Conservation (phyloP, 2,888 invertebrate genomes). For the Boloria euphrosyne region DNA sequence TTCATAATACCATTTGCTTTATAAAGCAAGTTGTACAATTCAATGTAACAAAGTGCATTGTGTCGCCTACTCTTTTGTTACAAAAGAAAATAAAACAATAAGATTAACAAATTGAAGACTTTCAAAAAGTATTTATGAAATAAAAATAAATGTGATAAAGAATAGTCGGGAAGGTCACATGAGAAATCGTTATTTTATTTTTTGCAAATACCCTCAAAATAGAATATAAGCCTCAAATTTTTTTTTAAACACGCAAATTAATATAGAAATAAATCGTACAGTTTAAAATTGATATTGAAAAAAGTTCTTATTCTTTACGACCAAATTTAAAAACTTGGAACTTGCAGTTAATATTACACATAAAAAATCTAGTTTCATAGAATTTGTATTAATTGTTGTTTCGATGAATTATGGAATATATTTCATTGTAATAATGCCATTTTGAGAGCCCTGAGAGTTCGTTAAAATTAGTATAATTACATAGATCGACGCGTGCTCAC, state of each 20-base stretch:
- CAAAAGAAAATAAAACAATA: conserved; percentile 11
- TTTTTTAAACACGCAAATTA: too few species aligned
- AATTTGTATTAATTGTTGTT: too few species aligned
- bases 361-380: too few species aligned
- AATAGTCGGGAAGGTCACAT: conserved; percentile 4
- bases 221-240: background rate
- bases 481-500: conserved; percentile 28
- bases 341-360: too few species aligned
- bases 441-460: background rate
- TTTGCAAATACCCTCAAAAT: background rate
- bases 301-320: too few species aligned
- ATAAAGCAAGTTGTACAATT: conserved; percentile 22
- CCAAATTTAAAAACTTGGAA: too few species aligned
- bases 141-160: background rate
- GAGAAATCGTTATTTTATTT: background rate
- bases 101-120: conserved; percentile 3
- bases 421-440: background rate
- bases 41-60: conserved; percentile 21
- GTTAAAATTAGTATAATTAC: conserved; percentile 2
- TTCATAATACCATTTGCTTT: conserved; percentile 31
- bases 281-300: too few species aligned
- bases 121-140: conserved; percentile 11
- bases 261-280: too few species aligned
- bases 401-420: too few species aligned
- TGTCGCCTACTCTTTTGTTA: conserved; percentile 8